Evolutionary conservation across 2,797 vertebrate species (phyloP).

Genomic region (Muraenolepis orangiensis): DNA sequence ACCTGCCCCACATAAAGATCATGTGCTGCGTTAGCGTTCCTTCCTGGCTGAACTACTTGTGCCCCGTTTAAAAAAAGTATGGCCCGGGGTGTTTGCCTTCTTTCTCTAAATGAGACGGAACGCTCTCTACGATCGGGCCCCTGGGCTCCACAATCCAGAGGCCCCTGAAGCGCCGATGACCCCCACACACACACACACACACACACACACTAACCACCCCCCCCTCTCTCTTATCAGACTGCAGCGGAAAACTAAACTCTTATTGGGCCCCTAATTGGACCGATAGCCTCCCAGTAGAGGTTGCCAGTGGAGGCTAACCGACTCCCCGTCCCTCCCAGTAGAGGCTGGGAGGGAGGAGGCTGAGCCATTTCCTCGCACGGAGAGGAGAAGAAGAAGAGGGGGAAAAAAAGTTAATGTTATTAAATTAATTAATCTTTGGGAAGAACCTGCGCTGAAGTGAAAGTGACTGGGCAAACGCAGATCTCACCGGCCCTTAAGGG

Average conservation of each 20-base stretch:
- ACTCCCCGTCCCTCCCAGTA: constrained; percentile 9
- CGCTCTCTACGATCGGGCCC: constrained; percentile 61
- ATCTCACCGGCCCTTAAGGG: constrained; percentile 38
- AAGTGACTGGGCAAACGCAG: constrained; percentile 37
- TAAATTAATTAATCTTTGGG: constrained; percentile 22
- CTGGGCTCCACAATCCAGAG: constrained; percentile 41
- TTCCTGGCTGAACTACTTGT: constrained; percentile 45
- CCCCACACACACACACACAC: no score
- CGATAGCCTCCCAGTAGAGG: constrained; percentile 44
- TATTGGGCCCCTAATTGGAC: constrained; percentile 70
- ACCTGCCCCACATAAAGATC: neutral
- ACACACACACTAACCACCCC: no score
- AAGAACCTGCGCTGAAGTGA: constrained; percentile 35
- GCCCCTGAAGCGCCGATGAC: constrained; percentile 32
- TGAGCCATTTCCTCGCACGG: constrained; percentile 33
- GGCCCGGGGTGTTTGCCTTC: constrained; percentile 58
- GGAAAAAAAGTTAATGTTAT: constrained; percentile 29
- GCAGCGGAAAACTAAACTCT: constrained; percentile 53
- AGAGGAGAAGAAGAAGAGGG: no score
- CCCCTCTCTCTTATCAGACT: neutral
- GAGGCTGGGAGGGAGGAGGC: constrained; percentile 34
- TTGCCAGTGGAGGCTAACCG: neutral
- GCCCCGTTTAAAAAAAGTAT: constrained; percentile 47
- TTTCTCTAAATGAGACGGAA: constrained; percentile 66
- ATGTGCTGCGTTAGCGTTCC: constrained; percentile 58